Evolutionary conservation across 2,888 invertebrate genomes (phyloP).

Genomic region (Cryptocephalus moraei): DNA sequence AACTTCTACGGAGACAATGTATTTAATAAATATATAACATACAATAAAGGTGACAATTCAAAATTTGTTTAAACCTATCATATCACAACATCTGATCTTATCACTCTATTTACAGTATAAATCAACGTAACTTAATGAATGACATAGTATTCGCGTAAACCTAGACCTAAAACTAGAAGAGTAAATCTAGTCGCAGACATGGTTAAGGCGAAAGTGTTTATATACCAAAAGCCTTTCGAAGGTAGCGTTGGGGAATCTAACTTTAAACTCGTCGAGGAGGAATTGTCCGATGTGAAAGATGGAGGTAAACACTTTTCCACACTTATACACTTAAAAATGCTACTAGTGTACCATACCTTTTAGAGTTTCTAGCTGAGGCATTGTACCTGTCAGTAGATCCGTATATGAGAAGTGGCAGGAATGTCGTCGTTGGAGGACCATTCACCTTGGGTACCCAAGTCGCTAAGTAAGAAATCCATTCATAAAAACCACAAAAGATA

Average conservation of each 20-base stretch:
- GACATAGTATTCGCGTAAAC: too few species aligned
- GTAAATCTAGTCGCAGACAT: constrained; percentile 10
- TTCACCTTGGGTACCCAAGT: not conserved
- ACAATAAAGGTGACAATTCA: too few species aligned
- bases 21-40: too few species aligned
- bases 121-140: too few species aligned
- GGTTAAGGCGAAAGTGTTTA: constrained; percentile 48
- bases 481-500: not conserved
- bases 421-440: too few species aligned
- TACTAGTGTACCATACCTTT: too few species aligned
- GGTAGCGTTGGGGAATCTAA: constrained; percentile 56
- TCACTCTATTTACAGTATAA: too few species aligned
- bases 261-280: constrained; percentile 56
- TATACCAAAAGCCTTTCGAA: constrained; percentile 53
- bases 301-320: constrained; percentile 45
- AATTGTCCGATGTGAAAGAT: constrained; percentile 51
- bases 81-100: too few species aligned
- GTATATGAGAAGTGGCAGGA: not conserved
- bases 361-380: not conserved
- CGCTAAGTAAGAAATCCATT: not conserved
- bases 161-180: too few species aligned
- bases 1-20: too few species aligned
- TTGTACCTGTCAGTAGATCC: not conserved
- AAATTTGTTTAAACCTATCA: too few species aligned
- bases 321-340: too few species aligned